Base-by-base conservation (phyloP, 2,888 invertebrate genomes). In the Leptothorax acervorum region DNA sequence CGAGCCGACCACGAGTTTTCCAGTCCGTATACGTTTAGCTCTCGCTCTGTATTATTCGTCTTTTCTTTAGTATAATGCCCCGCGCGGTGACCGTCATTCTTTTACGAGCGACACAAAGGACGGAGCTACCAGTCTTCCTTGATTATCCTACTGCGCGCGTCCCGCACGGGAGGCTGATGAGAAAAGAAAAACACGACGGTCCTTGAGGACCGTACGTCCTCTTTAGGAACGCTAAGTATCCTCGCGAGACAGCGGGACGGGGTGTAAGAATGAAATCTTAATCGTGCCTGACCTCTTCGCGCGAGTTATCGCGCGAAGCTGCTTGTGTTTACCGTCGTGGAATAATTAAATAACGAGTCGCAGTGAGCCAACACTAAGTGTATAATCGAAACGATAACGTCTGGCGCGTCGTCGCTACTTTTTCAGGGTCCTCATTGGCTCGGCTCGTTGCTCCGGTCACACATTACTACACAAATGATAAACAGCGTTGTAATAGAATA, bases 281-380 rank as follows among this genome's bases (percentile, higher is more conserved):
- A 93, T 92, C 92, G 85, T 85, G 87, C 74, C 87, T 92, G 93
- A 93, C 92, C 93, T 91, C 88, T 92, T 89, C 86, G 85, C 87
- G 78, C 78, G 85, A 87, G 90, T 91, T 91, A 92, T 94, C 92
- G 85, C 85, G 76, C 82, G 87, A 91, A 89, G 91, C 88, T 89
- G 90, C 88, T 86, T 91, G 12, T 75, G 78, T 81, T 93, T 93
- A 93, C 94, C 94, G 86, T 87, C 89, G 86, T 87, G 87, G 83
- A 91, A 92, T 93, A 94, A 93, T 94, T 94, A 93, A 93, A 93
- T 93, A 93, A 93, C 93, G 92, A 93, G 89, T 86, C 87, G 87
- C 90, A 89, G 85, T 86, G 90, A 92, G 88, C 90, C 89, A 88
- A 89, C 88, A 86, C 90, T 91, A 92, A 91, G 90, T 92, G 93